Evolutionary conservation across 1,140 invertebrate genomes (phyloP).

Genomic region (Colletes latitarsis): DNA sequence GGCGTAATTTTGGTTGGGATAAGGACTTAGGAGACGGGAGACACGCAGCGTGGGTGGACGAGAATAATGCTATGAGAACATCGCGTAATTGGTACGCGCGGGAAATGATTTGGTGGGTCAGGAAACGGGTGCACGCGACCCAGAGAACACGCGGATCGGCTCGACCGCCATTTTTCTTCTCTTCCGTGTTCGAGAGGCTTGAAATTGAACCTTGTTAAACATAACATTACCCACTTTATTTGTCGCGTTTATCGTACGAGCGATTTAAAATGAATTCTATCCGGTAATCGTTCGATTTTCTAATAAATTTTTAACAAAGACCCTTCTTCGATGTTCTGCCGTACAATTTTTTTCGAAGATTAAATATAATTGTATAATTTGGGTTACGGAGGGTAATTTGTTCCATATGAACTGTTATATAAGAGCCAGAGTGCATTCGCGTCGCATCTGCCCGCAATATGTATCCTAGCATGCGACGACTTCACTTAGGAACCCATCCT

Average conservation of each 20-base stretch:
- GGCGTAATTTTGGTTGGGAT: too few relatives aligned
- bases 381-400: too few relatives aligned
- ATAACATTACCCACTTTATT: neutral
- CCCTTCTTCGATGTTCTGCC: too few relatives aligned
- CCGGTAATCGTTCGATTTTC: neutral
- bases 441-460: neutral
- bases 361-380: too few relatives aligned
- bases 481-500: too few relatives aligned
- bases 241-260: neutral
- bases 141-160: neutral
- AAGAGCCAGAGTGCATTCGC: neutral
- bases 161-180: slow-evolving; percentile 1
- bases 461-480: too few relatives aligned
- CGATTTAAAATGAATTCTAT: neutral
- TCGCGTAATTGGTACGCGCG: slow-evolving; percentile 25
- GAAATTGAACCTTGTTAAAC: neutral
- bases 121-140: neutral
- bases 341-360: too few relatives aligned
- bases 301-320: too few relatives aligned
- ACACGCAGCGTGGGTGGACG: too few relatives aligned
- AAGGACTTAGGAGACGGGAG: too few relatives aligned
- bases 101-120: neutral
- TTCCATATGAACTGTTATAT: too few relatives aligned
- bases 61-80: neutral
- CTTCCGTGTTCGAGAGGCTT: neutral